These are phyloP conservation scores for Vulpes lagopus DNA, from an alignment of 2,113 vertebrate genomes.

Conservation along the genomic window DNA sequence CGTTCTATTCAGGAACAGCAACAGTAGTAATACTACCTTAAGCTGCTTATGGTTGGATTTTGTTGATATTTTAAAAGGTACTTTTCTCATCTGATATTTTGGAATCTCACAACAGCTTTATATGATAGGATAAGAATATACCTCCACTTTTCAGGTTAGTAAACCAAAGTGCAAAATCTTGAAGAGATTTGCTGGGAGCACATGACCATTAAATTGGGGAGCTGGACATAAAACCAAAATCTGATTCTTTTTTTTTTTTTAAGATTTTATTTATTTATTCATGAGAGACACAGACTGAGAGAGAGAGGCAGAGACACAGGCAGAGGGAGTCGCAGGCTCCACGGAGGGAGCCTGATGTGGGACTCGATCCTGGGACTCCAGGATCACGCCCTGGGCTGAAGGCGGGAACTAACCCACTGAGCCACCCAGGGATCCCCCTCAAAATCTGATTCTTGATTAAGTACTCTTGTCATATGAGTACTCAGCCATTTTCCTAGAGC, in stretches of 20 bases:
- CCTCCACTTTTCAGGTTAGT: conserved; percentile 45
- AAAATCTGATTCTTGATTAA: conserved; percentile 32
- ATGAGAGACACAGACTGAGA: too few relatives aligned
- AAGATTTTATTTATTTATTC: too few relatives aligned
- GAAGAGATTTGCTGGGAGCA: conserved; percentile 13
- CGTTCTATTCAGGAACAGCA: not conserved
- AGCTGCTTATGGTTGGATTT: conserved; percentile 20
- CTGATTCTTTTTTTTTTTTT: not conserved
- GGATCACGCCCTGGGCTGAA: too few relatives aligned
- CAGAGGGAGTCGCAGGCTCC: too few relatives aligned
- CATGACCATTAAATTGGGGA: conserved; percentile 16
- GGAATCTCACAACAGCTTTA: not conserved
- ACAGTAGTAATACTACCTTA: not conserved
- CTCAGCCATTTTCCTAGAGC: not conserved
- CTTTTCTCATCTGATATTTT: not conserved
- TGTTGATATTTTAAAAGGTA: conserved; percentile 34
- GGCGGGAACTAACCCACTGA: too few relatives aligned
- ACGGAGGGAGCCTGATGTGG: too few relatives aligned
- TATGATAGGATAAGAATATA: not conserved
- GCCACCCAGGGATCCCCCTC: too few relatives aligned
- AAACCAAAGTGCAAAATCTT: not conserved
- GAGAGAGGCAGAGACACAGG: too few relatives aligned
- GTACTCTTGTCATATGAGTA: not conserved
- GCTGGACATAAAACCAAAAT: conserved; percentile 22
- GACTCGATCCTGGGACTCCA: too few relatives aligned